Conservation (phyloP, 35 echinoderm and acorn worm genomes). For the Heliocidaris tuberculata region DNA sequence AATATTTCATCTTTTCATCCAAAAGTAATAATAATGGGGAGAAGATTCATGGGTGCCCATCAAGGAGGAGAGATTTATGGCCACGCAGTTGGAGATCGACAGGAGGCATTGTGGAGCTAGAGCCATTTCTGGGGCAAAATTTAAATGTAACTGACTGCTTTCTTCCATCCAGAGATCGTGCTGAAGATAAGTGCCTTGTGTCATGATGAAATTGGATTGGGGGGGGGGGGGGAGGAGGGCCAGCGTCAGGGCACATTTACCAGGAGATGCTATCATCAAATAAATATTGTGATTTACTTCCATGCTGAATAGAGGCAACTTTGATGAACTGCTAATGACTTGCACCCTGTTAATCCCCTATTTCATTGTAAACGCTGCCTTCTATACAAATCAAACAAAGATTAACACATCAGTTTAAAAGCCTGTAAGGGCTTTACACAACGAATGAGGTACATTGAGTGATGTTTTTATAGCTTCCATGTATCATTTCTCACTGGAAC, state of each 20-base stretch:
- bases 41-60: background rate
- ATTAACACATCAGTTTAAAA: background rate
- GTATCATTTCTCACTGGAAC: background rate
- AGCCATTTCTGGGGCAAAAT: background rate
- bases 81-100: background rate
- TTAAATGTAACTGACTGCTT: slow-evolving; percentile 17
- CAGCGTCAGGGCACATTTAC: background rate
- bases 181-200: background rate
- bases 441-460: background rate
- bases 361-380: background rate
- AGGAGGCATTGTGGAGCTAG: background rate
- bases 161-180: background rate
- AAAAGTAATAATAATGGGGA: background rate
- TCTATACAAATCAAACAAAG: background rate
- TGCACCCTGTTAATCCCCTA: background rate
- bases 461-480: background rate
- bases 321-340: background rate
- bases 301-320: background rate
- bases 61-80: background rate
- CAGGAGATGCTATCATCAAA: background rate
- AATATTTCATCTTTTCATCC: background rate
- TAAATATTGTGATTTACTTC: background rate
- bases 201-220: background rate
- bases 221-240: background rate
- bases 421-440: background rate